Conservation (phyloP, 2,797 vertebrate genomes). For the Oreortyx pictus region DNA sequence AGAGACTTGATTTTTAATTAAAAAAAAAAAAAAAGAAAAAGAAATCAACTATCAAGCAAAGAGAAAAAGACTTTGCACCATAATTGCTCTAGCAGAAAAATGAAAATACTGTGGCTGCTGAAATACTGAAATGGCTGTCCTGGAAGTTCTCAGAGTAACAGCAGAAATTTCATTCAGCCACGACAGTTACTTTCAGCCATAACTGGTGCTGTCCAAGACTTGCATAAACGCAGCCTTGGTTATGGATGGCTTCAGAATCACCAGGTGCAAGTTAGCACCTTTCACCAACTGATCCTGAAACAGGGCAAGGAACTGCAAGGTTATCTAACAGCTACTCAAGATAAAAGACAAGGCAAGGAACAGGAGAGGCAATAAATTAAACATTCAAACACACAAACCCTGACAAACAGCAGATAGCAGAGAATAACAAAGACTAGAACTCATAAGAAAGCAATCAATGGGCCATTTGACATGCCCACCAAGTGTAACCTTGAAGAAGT, state of each 20-base stretch:
- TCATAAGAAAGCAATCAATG: not conserved
- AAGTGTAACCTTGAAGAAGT: conserved; percentile 51
- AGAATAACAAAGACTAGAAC: not conserved
- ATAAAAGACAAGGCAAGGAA: conserved; percentile 59
- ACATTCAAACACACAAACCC: not conserved
- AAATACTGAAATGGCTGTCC: not conserved
- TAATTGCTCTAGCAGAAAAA: not conserved
- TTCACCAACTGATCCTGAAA: not conserved
- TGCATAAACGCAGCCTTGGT: not conserved
- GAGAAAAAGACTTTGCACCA: not conserved
- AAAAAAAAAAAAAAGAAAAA: not conserved
- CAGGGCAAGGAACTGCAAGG: conserved; percentile 7
- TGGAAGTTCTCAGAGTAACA: not conserved
- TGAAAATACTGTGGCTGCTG: not conserved
- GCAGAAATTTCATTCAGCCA: not conserved
- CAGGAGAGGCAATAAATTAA: conserved; percentile 53
- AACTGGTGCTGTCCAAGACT: not conserved
- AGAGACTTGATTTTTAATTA: not conserved
- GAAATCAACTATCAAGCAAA: not conserved
- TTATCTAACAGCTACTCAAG: conserved; percentile 29
- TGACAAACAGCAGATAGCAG: conserved; percentile 44
- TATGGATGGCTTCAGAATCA: fast-evolving
- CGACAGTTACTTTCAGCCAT: not conserved
- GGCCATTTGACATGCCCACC: conserved; percentile 12
- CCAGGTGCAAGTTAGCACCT: not conserved